A percentile compares a stretch with the other conserved stretches of the same genome.
Evolutionary conservation across 2,888 invertebrate genomes (phyloP).

Genomic region (Pristionchus entomophagus): DNA sequence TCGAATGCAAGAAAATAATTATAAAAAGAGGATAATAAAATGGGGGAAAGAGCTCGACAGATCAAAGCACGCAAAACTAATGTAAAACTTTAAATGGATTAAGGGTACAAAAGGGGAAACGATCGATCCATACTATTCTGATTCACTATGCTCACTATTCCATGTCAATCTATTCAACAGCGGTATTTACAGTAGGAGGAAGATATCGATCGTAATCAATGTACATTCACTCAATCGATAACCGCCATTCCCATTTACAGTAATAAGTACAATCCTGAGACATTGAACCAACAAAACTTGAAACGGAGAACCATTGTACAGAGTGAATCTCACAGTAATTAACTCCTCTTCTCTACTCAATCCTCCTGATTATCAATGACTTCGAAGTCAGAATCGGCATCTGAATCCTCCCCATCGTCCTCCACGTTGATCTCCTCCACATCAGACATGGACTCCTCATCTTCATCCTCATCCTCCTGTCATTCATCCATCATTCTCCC

Average conservation of each 20-base stretch:
- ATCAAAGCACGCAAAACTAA: slow-evolving; percentile 21
- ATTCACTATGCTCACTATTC: slow-evolving; percentile 31
- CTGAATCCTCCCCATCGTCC: not conserved
- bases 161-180: slow-evolving; percentile 37
- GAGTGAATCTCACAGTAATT: slow-evolving; percentile 2
- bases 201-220: not conserved
- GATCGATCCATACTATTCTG: slow-evolving; percentile 36
- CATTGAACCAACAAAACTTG: not conserved
- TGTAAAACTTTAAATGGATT: too few species aligned
- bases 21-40: not conserved
- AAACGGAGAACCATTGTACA: not conserved
- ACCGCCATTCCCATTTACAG: not conserved
- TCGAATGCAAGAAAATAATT: slow-evolving; percentile 15
- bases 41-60: slow-evolving; percentile 29
- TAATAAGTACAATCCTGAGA: slow-evolving; percentile 33
- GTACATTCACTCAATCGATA: not conserved
- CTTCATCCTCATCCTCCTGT: slow-evolving; percentile 22
- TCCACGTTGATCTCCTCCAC: slow-evolving; percentile 37
- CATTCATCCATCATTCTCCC: not conserved
- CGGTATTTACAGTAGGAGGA: slow-evolving; percentile 34
- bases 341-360: not conserved
- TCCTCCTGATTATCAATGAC: slow-evolving; percentile 28
- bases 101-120: not conserved
- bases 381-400: slow-evolving; percentile 43
- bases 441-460: not conserved